phyloP scores from a whole-genome alignment of 2,888 invertebrate genomes.

The Anthrax anthrax region DNA sequence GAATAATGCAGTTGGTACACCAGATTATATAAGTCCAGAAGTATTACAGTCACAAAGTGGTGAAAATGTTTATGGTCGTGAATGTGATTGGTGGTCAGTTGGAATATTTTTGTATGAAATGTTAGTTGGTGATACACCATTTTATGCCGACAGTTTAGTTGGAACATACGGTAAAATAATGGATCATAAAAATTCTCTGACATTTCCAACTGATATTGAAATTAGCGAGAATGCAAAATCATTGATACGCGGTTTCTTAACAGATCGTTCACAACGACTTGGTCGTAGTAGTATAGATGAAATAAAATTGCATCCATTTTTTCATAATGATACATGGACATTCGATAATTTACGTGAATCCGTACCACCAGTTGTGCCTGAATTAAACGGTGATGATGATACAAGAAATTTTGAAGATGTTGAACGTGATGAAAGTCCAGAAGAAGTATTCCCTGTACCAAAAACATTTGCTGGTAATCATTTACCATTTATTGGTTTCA shows the following conservation, averaged over 20 bases:
- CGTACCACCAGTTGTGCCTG: slow-evolving; percentile 93
- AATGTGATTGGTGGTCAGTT: slow-evolving; percentile 99
- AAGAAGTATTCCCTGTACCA: slow-evolving; percentile 90
- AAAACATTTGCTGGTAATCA: slow-evolving; percentile 98
- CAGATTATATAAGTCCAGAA: slow-evolving; percentile 98
- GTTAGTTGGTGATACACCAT: slow-evolving; percentile 96
- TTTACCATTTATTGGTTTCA: slow-evolving; percentile 96
- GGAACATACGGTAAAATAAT: slow-evolving; percentile 98
- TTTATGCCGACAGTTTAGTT: slow-evolving; percentile 95
- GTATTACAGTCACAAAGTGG: slow-evolving; percentile 94
- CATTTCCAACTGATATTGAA: slow-evolving; percentile 90
- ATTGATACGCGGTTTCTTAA: slow-evolving; percentile 85
- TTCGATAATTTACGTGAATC: slow-evolving; percentile 90
- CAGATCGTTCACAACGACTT: slow-evolving; percentile 77
- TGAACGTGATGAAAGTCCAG: slow-evolving; percentile 81
- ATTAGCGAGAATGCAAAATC: slow-evolving; percentile 78
- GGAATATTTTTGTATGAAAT: slow-evolving; percentile 98
- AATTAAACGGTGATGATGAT: slow-evolving; percentile 90
- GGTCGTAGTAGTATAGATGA: slow-evolving; percentile 88
- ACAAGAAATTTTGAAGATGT: slow-evolving; percentile 98
- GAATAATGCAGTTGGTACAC: slow-evolving; percentile 97
- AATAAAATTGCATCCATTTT: slow-evolving; percentile 89
- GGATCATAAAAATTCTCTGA: slow-evolving; percentile 92
- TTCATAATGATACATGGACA: slow-evolving; percentile 93
- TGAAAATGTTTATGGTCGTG: slow-evolving; percentile 89